phyloP scores from a whole-genome alignment of 2,113 vertebrate genomes.

The Campylomormyrus numenius region DNA sequence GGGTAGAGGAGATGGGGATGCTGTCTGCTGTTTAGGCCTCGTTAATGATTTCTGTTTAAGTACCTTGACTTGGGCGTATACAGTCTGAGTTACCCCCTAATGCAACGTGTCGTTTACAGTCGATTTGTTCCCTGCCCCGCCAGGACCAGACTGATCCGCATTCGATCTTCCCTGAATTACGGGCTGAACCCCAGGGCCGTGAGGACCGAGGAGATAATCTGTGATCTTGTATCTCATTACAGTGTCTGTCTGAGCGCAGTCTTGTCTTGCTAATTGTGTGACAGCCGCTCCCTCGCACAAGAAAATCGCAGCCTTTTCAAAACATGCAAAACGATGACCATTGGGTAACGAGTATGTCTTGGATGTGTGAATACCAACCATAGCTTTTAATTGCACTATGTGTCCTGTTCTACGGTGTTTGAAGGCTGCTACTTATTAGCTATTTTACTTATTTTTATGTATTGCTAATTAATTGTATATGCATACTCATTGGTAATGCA shows the following conservation, averaged over 20 bases:
- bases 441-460: neutral
- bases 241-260: constrained; percentile 45
- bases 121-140: neutral
- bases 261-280: constrained; percentile 41
- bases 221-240: constrained; percentile 53
- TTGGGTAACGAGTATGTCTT: neutral
- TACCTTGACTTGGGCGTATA: neutral
- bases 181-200: constrained; percentile 27
- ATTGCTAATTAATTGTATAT: neutral
- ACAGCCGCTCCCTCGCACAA: constrained; percentile 20
- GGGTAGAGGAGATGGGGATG: neutral
- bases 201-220: constrained; percentile 34
- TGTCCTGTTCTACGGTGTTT: neutral
- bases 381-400: neutral
- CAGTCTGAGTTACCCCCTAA: neutral
- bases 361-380: neutral
- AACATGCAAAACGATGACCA: neutral
- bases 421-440: neutral
- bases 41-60: neutral
- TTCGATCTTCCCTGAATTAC: neutral
- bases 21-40: neutral
- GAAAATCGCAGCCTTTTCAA: neutral
- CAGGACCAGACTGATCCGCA: neutral
- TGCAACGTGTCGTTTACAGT: neutral
- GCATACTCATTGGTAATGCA: neutral